A percentile compares a stretch with the other conserved stretches of the same genome.
Conservation (phyloP, 2,797 vertebrate genomes). For the Otus scops region DNA sequence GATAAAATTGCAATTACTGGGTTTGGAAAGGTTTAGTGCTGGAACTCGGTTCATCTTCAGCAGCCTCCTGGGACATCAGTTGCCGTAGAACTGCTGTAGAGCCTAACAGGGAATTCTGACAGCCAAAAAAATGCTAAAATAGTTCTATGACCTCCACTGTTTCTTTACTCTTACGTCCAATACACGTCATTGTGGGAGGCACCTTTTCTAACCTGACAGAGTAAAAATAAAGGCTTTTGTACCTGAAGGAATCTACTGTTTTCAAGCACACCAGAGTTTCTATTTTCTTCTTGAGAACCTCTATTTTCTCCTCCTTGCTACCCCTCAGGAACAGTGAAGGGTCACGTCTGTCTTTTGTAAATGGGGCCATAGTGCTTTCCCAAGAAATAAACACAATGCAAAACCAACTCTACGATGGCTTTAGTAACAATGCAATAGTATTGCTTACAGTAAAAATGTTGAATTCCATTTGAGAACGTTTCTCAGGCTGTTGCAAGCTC, state of each 20-base stretch:
- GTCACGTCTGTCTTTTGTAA: accelerated
- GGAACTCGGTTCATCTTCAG: not conserved
- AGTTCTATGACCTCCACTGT: not conserved
- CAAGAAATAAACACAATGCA: not conserved
- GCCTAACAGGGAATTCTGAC: not conserved
- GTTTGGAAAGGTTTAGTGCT: not conserved
- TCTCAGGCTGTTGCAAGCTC: accelerated
- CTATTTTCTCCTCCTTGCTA: too few species aligned
- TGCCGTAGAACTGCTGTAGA: not conserved
- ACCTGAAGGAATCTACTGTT: not conserved
- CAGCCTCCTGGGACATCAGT: not conserved
- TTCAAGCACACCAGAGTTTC: not conserved
- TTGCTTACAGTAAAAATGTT: not conserved
- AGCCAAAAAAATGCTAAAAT: not conserved
- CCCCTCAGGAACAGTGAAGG: not conserved
- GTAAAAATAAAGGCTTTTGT: not conserved
- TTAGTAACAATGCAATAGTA: not conserved
- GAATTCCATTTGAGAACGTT: not conserved
- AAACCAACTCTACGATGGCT: accelerated
- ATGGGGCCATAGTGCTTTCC: not conserved
- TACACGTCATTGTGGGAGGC: not conserved
- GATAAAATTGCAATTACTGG: not conserved
- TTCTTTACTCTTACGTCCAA: not conserved
- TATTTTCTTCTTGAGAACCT: not conserved
- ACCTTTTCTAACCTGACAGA: not conserved